Percentiles rank a stretch among this genome's conserved stretches.
Evolutionary conservation across 2,113 vertebrate species (phyloP).

Genomic region (Piaya cayana): DNA sequence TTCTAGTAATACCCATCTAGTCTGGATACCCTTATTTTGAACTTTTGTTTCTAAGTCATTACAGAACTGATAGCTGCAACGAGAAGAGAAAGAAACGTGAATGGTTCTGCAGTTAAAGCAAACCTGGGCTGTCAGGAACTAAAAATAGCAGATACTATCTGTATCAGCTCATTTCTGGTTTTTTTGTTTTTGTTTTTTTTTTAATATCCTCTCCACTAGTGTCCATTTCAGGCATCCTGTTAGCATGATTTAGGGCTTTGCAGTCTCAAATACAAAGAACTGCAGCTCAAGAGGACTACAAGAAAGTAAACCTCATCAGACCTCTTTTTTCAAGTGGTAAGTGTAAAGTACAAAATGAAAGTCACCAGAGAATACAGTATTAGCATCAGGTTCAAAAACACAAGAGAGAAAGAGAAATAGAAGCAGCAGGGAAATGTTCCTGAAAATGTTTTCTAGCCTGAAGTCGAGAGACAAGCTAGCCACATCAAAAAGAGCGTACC

Average conservation of each 20-base stretch:
- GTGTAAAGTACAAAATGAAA: not conserved
- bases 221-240: not conserved
- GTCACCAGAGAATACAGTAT: not conserved
- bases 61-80: not conserved
- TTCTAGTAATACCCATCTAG: not conserved
- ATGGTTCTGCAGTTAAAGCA: not conserved
- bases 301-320: not conserved
- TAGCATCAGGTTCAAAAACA: not conserved
- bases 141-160: not conserved
- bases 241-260: not conserved
- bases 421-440: not conserved
- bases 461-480: not conserved
- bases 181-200: no score
- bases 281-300: not conserved
- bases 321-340: not conserved
- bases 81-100: not conserved
- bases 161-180: not conserved
- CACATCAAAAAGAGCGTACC: rapidly evolving
- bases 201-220: not conserved
- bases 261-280: not conserved
- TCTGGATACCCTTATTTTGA: not conserved
- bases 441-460: not conserved
- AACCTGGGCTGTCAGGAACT: not conserved
- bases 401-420: not conserved
- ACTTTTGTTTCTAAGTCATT: not conserved